Conservation (phyloP, 2,797 vertebrate genomes). For the Limosa lapponica region DNA sequence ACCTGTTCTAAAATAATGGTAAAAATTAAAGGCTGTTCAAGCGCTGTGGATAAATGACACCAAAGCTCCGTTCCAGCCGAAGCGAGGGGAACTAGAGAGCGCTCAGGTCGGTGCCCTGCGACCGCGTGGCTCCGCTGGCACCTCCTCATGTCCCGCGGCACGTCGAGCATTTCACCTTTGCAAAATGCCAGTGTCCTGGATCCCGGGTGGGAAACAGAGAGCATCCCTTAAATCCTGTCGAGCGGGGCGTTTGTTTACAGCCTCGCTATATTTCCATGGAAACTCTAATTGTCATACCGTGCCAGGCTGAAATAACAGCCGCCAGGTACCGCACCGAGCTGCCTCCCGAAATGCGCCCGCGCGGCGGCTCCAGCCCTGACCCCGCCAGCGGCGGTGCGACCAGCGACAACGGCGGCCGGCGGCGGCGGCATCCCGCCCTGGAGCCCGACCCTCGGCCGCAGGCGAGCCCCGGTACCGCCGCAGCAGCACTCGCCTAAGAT, state of each 20-base stretch:
- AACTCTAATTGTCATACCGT: neutral
- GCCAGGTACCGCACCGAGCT: neutral
- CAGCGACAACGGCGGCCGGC: neutral
- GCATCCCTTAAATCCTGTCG: neutral
- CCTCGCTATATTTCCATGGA: conserved; percentile 25
- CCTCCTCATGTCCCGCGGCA: rapidly evolving
- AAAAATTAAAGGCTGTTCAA: neutral
- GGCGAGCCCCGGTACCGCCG: neutral
- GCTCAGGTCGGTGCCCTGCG: rapidly evolving
- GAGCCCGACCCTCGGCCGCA: neutral
- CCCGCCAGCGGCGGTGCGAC: neutral
- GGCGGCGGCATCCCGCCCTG: neutral
- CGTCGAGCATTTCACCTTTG: rapidly evolving
- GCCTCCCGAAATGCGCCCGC: neutral
- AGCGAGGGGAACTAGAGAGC: rapidly evolving
- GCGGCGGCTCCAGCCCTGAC: neutral
- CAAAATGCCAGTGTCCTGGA: rapidly evolving
- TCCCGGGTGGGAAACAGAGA: rapidly evolving
- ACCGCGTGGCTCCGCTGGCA: rapidly evolving
- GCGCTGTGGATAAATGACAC: rapidly evolving
- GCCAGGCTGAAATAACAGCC: neutral
- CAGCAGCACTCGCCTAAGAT: neutral
- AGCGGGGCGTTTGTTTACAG: neutral
- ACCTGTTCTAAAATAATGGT: neutral
- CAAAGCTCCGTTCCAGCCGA: neutral